Percentiles rank a stretch among this genome's conserved stretches.
phyloP scores from a whole-genome alignment of 37 sponge, comb jelly and placozoan species.

The Hormiphora californensis region DNA sequence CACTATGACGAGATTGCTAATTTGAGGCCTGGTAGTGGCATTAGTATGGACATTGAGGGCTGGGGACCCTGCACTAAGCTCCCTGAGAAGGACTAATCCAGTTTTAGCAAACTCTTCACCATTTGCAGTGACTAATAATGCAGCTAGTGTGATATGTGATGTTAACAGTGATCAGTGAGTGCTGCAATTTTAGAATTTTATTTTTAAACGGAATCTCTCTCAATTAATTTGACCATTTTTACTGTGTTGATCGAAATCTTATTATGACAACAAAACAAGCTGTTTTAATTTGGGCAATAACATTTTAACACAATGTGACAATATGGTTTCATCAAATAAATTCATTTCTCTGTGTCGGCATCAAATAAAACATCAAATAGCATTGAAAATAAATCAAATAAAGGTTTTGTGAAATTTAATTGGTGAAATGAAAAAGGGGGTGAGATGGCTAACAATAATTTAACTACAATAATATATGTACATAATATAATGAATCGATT shows the following conservation, averaged over 20 bases:
- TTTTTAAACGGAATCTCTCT: background rate
- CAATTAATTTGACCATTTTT: background rate
- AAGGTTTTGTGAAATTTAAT: background rate
- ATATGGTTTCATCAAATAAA: too few species aligned
- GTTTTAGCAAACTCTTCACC: conserved; percentile 27
- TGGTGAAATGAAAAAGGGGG: background rate
- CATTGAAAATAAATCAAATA: too few species aligned
- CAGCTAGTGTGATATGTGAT: too few species aligned
- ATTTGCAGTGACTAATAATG: background rate
- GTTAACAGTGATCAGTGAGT: too few species aligned
- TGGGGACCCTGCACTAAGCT: background rate
- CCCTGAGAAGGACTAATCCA: conserved; percentile 3
- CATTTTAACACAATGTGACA: too few species aligned
- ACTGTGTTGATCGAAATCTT: too few species aligned
- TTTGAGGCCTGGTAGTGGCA: background rate
- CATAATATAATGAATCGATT: too few species aligned
- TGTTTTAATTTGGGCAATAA: too few species aligned
- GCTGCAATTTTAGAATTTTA: too few species aligned
- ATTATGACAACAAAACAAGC: too few species aligned
- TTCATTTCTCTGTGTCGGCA: too few species aligned
- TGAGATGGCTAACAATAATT: background rate
- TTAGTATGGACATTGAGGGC: background rate
- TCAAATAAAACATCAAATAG: too few species aligned
- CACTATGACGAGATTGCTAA: conserved; percentile 7
- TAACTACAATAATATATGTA: background rate